A percentile compares a stretch with the other conserved stretches of the same genome.
These are phyloP conservation scores for Albula glossodonta DNA, from an alignment of 2,113 vertebrate species.

Conservation along the genomic window DNA sequence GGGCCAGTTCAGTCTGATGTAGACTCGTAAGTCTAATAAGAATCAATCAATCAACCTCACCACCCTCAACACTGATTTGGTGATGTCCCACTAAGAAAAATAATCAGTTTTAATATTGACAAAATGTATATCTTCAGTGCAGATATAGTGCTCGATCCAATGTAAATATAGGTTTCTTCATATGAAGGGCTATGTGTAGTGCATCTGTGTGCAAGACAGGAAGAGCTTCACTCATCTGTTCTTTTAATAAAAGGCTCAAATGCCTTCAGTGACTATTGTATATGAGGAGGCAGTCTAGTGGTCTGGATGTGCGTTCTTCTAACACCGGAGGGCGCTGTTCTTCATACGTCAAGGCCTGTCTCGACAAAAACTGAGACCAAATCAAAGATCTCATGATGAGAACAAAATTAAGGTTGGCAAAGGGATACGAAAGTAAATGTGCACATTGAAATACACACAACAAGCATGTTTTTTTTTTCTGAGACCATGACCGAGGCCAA, in stretches of 20 bases:
- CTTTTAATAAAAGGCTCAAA: background rate
- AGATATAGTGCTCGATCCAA: background rate
- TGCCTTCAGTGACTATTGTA: conserved; percentile 3
- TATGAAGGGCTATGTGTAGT: background rate
- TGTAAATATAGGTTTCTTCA: background rate
- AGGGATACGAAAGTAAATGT: background rate
- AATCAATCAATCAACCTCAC: background rate
- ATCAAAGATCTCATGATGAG: background rate
- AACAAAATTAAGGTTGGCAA: background rate
- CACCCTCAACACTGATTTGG: background rate
- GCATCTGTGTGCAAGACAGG: background rate
- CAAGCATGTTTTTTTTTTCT: background rate
- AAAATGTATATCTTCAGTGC: background rate
- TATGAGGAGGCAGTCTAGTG: background rate
- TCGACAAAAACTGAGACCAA: background rate
- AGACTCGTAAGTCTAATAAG: background rate
- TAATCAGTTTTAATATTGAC: background rate
- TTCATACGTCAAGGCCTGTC: background rate
- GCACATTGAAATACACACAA: background rate
- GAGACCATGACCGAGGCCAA: background rate
- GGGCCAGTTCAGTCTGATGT: background rate
- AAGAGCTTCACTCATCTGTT: background rate
- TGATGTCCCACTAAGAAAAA: background rate
- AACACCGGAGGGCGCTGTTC: conserved; percentile 5
- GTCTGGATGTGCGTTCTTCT: background rate